Evolutionary conservation across 37 sponge, comb jelly and placozoan species (phyloP).

Genomic region (Mnemiopsis leidyi): DNA sequence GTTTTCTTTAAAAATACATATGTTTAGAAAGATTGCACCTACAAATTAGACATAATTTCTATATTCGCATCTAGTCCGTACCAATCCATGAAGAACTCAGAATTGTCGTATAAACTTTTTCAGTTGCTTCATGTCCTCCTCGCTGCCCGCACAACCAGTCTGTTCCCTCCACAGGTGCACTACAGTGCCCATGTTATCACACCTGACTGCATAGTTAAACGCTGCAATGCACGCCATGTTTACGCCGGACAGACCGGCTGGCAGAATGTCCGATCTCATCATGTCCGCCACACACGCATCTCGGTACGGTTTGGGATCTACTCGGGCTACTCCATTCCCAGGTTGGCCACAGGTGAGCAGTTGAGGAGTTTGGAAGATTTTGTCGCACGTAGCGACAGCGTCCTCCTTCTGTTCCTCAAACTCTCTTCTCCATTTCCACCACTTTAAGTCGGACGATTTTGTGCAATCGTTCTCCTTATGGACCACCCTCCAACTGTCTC

Average conservation of each 20-base stretch:
- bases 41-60: no score
- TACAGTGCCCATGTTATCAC: neutral
- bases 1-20: no score
- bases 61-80: no score
- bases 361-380: conserved; percentile 4
- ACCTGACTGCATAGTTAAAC: neutral
- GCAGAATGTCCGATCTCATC: neutral
- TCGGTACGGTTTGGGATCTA: conserved; percentile 22
- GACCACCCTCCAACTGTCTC: conserved; percentile 45
- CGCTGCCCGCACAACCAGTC: neutral
- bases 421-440: conserved; percentile 27
- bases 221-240: neutral
- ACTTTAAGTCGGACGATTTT: neutral
- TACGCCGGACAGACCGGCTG: neutral
- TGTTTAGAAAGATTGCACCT: no score
- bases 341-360: neutral
- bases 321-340: neutral
- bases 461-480: neutral
- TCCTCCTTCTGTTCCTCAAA: neutral
- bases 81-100: no score
- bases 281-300: conserved; percentile 15
- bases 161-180: conserved; percentile 19
- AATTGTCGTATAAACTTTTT: neutral
- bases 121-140: neutral
- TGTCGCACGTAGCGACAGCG: neutral